These are phyloP conservation scores for Erebia aethiops DNA, from an alignment of 2,888 invertebrate genomes.

Conservation along the genomic window DNA sequence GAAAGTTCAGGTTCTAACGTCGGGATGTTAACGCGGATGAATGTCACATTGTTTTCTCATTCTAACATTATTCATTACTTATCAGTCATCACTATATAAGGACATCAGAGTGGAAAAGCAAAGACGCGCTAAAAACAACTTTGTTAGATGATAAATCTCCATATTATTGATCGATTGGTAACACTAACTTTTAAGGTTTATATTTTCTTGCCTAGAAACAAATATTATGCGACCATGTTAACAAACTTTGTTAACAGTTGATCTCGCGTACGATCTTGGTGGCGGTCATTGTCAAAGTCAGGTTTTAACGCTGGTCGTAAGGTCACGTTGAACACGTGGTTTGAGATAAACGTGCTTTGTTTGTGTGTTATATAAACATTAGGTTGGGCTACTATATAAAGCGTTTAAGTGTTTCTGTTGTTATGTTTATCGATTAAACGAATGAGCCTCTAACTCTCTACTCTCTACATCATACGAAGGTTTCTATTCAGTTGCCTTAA, in stretches of 20 bases:
- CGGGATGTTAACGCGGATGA: not conserved
- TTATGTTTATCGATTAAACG: slow-evolving; percentile 7
- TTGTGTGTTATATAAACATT: slow-evolving; percentile 20
- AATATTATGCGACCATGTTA: not conserved
- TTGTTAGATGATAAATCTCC: not conserved
- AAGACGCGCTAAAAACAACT: not conserved
- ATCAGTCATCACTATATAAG: not conserved
- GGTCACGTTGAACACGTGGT: slow-evolving; percentile 40
- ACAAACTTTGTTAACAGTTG: not conserved
- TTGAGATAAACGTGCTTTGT: slow-evolving; percentile 35
- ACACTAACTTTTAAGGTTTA: not conserved
- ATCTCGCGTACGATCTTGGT: slow-evolving; percentile 27
- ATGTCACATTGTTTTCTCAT: not conserved
- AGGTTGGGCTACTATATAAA: slow-evolving; percentile 16
- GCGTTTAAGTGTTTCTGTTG: not conserved
- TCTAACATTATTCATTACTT: not conserved
- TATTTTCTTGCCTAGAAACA: not conserved
- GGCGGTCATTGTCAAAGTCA: slow-evolving; percentile 43
- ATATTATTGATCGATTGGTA: not conserved
- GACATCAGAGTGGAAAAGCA: not conserved
- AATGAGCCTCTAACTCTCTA: not conserved
- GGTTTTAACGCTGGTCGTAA: slow-evolving; percentile 30
- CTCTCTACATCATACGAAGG: not conserved
- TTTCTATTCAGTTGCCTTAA: not conserved
- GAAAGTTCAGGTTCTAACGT: not conserved